These are phyloP conservation scores for Silurus asotus DNA, from an alignment of 2,113 vertebrate species.

Conservation along the genomic window DNA sequence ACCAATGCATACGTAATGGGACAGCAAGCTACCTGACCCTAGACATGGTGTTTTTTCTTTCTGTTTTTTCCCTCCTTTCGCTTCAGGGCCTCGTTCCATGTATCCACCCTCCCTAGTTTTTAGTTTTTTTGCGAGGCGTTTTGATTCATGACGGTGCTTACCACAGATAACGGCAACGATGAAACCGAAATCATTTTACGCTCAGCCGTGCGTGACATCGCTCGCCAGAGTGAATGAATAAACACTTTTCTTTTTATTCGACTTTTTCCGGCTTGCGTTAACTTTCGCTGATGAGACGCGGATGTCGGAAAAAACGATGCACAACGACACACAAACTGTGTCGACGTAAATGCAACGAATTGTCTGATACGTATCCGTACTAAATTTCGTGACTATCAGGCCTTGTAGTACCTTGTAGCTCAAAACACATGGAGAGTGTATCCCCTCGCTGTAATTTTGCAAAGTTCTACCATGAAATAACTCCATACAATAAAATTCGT, in stretches of 20 bases:
- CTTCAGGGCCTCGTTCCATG: constrained; percentile 45
- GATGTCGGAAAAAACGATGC: too few relatives aligned
- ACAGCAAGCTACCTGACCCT: constrained; percentile 64
- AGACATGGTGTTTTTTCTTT: constrained; percentile 47
- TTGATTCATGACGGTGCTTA: constrained; percentile 55
- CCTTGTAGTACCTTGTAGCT: too few relatives aligned
- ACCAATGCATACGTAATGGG: constrained; percentile 81
- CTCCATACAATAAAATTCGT: too few relatives aligned
- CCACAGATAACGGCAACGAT: constrained; percentile 50
- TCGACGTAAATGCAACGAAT: too few relatives aligned
- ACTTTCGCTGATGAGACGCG: neutral
- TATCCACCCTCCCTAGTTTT: constrained; percentile 22
- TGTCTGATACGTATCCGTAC: too few relatives aligned
- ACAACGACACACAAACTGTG: too few relatives aligned
- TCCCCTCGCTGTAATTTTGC: too few relatives aligned
- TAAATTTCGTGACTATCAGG: too few relatives aligned
- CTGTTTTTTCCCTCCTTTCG: constrained; percentile 40
- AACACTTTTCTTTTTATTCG: neutral
- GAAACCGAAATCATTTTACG: constrained; percentile 52
- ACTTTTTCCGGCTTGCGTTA: constrained; percentile 3
- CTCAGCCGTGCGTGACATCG: constrained; percentile 50
- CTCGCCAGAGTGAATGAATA: constrained; percentile 37
- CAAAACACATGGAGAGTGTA: too few relatives aligned
- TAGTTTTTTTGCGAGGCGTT: constrained; percentile 3
- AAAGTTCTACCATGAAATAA: too few relatives aligned